Base-by-base conservation (phyloP, 2,113 vertebrate genomes). In the Xenopus tropicalis region DNA sequence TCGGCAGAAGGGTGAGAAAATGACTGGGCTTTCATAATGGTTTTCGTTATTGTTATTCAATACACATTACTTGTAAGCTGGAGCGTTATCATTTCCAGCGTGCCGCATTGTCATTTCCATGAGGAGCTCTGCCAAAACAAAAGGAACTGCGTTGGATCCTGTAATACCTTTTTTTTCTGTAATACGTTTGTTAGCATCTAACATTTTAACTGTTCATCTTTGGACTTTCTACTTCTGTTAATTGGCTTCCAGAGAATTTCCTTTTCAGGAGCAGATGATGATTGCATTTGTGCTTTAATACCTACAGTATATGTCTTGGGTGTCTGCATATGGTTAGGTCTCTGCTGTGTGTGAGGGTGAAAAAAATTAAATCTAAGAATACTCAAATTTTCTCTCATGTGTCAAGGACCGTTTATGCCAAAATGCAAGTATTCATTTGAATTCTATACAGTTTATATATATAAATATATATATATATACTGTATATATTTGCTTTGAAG, bases 71-170 rank as follows among this genome's bases (percentile, higher is more conserved):
- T 69, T 52, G 52, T 25, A 67, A 61, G 24, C 22, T 67, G 64
- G 66, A 75, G 19, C 24, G 44, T 58, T 54, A 75, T 75, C 72
- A 61, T 23, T 59, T 62, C 44, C 56, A 11, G 61, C 52, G 58
- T 69, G 65, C 72, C 59, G 72, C 65, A 75, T 75, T 57, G 12
- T 62, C 72, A 61, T 65, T 75, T 75, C 65, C n/a, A 61, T 42
- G 24, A 37, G 24, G 19, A 23, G 44, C 16, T 54, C 72, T 74
- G 72, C 66, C 72, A 69, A 62, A 14, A 54, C 44, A 72, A 22
- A 22, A 56, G 37, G 52, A 13, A 37, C 29, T 17, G 72, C 37
- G 12, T 48, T 48, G 25, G 51, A 37, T 48, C 43, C 52, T 61
- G 63, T 48, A 69, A 74, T 51, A 51, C 37, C 23, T 25, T 68